Evolutionary conservation across 2,113 vertebrate genomes (phyloP), one percentile per base, ranked within the genome.

Genomic region (Petromus typicus): DNA sequence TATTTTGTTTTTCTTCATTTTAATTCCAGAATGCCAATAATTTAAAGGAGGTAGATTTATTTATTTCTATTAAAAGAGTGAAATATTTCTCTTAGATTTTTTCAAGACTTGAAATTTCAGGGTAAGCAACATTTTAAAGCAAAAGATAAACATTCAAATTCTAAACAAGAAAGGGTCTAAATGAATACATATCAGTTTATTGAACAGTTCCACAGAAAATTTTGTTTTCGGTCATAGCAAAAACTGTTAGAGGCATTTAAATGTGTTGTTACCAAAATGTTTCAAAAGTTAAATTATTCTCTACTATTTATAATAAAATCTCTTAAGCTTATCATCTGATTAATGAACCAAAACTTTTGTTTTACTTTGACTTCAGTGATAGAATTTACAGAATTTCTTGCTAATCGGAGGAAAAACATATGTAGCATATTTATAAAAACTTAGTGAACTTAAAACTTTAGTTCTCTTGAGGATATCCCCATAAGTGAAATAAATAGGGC

Each of bases 351-450:
- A 2, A 88, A 76, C 5, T 56, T 75, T 61, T 89, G 25, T 4
- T 81, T 3, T n/a, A 4, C 2, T 73, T 93, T n/a, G 10, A 14
- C 76, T 76, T 89, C 14, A 37, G 48, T 63, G 64, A 79, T 0
- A 94, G 97, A 97, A 90, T 88, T 45, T 37, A 61, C 6, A 94
- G 0, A 9, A 40, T 5, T 81, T 0, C 11, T 66, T 96, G 97
- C 43, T 76, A 43, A 96, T 51, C 86, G 91, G 94, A 97, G 64
- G 1, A 82, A 95, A 59, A 93, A 80, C 86, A 95, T 95, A 78
- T 10, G 17, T 96, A 71, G 27, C 9, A 86, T 45, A 71, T 54
- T 91, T 93, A 96, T 23, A 37, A 67, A 93, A 57, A 75, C 78
- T 4, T 66, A 56, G 87, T 59, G 88, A 43, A 64, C 9, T 63